phyloP scores from a whole-genome alignment of 2,888 invertebrate species.

The Amphipyra berbera region DNA sequence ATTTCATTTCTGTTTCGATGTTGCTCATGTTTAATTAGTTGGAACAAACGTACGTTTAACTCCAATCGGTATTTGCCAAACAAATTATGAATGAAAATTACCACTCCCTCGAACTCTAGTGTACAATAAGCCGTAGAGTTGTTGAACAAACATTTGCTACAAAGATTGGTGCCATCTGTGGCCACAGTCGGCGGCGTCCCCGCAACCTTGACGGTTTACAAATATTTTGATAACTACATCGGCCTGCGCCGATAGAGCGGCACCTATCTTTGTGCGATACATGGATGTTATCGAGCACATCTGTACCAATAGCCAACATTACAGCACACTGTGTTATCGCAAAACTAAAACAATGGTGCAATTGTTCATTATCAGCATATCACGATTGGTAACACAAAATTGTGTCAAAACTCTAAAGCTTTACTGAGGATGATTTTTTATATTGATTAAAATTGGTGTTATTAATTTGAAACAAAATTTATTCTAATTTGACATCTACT shows the following conservation, averaged over 20 bases:
- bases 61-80: conserved; percentile 22
- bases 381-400: conserved; percentile 85
- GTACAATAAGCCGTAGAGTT: conserved; percentile 70
- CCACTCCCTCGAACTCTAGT: conserved; percentile 67
- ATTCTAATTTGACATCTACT: conserved; percentile 89
- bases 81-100: conserved; percentile 52
- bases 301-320: conserved; percentile 67
- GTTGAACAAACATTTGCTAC: conserved; percentile 67
- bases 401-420: conserved; percentile 78
- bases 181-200: conserved; percentile 24
- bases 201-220: conserved; percentile 54
- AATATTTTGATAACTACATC: conserved; percentile 47
- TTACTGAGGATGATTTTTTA: conserved; percentile 63
- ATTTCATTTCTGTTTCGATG: conserved; percentile 38
- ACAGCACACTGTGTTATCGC: conserved; percentile 73
- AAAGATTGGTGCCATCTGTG: conserved; percentile 67
- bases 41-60: conserved; percentile 26
- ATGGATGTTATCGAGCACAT: conserved; percentile 80
- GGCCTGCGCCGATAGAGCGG: conserved; percentile 47
- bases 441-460: conserved; percentile 82
- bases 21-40: conserved; percentile 34
- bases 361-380: conserved; percentile 63
- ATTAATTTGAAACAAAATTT: conserved; percentile 85
- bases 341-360: conserved; percentile 68
- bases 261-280: conserved; percentile 69